Evolutionary conservation across 2,113 vertebrate species (phyloP), one percentile per base, ranked within the genome.

Genomic region (Sinocyclocheilus rhinocerous): DNA sequence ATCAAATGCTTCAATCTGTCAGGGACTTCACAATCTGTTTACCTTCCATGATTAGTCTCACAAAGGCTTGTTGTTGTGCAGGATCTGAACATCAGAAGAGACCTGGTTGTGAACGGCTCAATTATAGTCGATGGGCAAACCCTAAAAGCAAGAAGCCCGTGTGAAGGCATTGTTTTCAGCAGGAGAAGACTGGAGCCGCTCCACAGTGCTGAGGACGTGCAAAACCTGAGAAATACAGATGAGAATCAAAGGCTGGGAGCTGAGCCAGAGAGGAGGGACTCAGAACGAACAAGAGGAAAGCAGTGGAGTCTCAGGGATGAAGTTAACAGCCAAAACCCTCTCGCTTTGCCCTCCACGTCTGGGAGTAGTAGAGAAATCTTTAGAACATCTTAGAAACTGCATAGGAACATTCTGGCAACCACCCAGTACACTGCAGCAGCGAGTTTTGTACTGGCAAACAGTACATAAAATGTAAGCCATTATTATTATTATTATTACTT

Each of bases 121-220:
- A 85, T 87, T 85, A 90, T 67, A 45, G 59, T 50, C 36, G 6
- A 72, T 12, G 52, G 85, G 48, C 76, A 85, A 89, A 82, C 86
- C 91, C 84, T 89, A 72, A 76, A 50, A 85, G 20, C 29, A 67
- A 83, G n/a, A 36, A 76, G 26, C 20, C 63, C 81, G 22, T 89
- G 50, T 83, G 84, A 87, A 87, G 48, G 24, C 85, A 90, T 89
- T 91, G 89, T 90, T 86, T 70, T 61, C 59, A 79, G 57, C 18
- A 63, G 72, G 10, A 84, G 76, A 24, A 72, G 33, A 76, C 45
- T 55, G 36, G 77, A 78, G 76, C 73, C 36, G 63, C 65, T 76
- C 48, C 70, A 57, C 78, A 69, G 61, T 55, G 20, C 72, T 81
- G 70, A 87, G 85, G 76, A 86, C 22, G 57, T 72, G 61, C 65